Conservation (phyloP, 64 coral and sea anemone species). For the Astreopora myriophthalma region DNA sequence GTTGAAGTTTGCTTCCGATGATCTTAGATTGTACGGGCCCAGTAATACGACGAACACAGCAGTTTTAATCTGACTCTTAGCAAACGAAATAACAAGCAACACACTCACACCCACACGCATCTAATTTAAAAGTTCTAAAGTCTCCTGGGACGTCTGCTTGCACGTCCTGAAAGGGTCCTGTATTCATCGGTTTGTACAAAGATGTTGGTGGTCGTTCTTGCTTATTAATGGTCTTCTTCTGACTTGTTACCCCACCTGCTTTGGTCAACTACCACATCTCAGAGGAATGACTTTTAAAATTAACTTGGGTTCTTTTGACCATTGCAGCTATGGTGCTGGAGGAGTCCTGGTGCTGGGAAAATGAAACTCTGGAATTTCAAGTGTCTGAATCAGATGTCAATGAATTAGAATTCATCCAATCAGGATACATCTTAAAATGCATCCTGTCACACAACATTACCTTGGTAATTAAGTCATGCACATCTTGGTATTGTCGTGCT, state of each 20-base stretch:
- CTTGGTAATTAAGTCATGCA: slow-evolving; percentile 56
- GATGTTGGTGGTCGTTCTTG: neutral
- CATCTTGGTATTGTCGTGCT: neutral
- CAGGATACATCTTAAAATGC: slow-evolving; percentile 95
- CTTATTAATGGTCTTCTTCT: too few species aligned
- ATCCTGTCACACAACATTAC: slow-evolving; percentile 92
- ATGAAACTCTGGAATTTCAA: slow-evolving; percentile 80
- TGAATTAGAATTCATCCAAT: slow-evolving; percentile 85
- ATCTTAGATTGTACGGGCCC: too few species aligned
- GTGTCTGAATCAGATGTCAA: slow-evolving; percentile 70
- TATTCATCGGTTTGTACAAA: too few species aligned
- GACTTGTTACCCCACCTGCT: too few species aligned
- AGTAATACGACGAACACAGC: too few species aligned
- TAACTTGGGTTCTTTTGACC: neutral
- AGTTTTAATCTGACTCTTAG: too few species aligned
- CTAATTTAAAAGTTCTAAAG: too few species aligned
- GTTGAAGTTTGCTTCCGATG: too few species aligned
- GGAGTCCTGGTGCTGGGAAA: slow-evolving; percentile 97
- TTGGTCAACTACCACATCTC: neutral
- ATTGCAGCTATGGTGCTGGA: slow-evolving; percentile 75
- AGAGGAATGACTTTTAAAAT: neutral
- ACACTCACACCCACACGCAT: too few species aligned
- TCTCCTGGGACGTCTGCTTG: too few species aligned
- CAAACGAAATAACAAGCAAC: too few species aligned
- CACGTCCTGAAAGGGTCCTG: too few species aligned